Evolutionary conservation across 2,888 invertebrate genomes (phyloP), one percentile per base, ranked within the genome.

Genomic region (Drosophila lutescens): DNA sequence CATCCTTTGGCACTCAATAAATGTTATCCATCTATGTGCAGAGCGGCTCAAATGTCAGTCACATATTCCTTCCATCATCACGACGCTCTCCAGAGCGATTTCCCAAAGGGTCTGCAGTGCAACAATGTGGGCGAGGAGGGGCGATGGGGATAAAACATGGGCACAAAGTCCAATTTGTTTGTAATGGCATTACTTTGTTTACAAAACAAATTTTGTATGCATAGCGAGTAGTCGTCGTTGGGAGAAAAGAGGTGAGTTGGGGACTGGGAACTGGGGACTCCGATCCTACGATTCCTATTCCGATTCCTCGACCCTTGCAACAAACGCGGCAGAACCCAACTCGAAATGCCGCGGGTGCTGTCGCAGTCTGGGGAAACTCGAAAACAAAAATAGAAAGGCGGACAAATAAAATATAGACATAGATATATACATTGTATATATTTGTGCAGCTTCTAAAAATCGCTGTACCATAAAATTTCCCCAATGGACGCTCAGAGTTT

Each of bases 401-500:
- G 67, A 34, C 70, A 58, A 58, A 60, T 71, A 71, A 54, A 61
- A 54, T 71, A 61, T 72, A 68, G 67, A 50, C 69, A 44, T 68
- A 32, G 38, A 68, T 49, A 41, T 66, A 32, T 38, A 23, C 26
- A 30, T 15, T 68, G 65, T 79, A 77, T 65, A 51, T 47, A 61
- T 75, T 69, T 77, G 72, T 67, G 74, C 65, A 76, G 49, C 54
- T 86, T 88, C 70, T 61, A 80, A 82, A 62, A 86, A 81, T 89
- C 89, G 80, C 72, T 89, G 88, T 86, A 86, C 83, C 89, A 88
- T 89, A 88, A 90, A 89, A 89, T 90, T 89, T 90, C 82, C 89
- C 89, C 86, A 86, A 78, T 82, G 90, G 89, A 79, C 84, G 80
- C 67, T 83, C 78, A 55, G 55, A 61, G 76, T 49, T 67, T 65